A percentile compares a stretch with the other conserved stretches of the same genome.
Evolutionary conservation across 2,113 vertebrate species (phyloP).

Genomic region (Etheostoma spectabile): DNA sequence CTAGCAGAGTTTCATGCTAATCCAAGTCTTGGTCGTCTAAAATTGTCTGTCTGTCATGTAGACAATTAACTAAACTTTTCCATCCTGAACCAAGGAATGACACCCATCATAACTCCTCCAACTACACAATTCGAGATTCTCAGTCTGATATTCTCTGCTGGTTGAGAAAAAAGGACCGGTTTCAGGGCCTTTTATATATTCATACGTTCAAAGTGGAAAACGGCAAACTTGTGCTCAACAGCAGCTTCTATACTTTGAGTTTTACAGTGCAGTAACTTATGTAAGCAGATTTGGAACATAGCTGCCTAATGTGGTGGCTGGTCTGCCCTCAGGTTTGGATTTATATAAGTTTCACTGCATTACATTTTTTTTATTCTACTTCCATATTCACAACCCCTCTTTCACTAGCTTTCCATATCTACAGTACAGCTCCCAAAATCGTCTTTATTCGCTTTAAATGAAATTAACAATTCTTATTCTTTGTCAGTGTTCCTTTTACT

Average conservation of each 20-base stretch:
- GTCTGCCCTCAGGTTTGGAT: neutral
- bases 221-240: neutral
- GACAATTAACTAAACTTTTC: neutral
- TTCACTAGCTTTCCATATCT: neutral
- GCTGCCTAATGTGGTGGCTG: slow-evolving; percentile 18
- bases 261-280: neutral
- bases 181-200: slow-evolving; percentile 10
- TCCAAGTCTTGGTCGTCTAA: neutral
- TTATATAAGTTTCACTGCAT: slow-evolving; percentile 17
- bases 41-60: neutral
- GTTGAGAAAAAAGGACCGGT: neutral
- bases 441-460: neutral
- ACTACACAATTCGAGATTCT: neutral
- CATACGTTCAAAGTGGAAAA: neutral
- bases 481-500: neutral
- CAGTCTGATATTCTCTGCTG: neutral
- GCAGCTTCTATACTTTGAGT: neutral
- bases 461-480: neutral
- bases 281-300: neutral
- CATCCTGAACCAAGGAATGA: neutral
- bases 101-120: neutral
- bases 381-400: neutral
- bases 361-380: neutral
- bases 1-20: neutral
- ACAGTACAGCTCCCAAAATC: neutral